These are phyloP conservation scores for Hystrix brachyura DNA, from an alignment of 2,113 vertebrate species.

Conservation along the genomic window DNA sequence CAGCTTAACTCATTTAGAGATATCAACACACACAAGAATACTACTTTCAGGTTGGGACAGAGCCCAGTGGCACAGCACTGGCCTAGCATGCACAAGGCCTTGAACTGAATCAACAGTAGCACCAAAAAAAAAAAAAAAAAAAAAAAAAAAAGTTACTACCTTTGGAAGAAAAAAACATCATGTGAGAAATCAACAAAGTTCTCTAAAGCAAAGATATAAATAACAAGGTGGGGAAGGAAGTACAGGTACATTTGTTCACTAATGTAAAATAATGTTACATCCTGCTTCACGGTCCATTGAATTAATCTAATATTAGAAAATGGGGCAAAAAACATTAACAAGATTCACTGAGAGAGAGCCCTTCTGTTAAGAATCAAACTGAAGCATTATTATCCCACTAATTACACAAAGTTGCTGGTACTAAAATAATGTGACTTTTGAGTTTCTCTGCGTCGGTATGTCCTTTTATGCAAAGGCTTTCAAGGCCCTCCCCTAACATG, in stretches of 20 bases:
- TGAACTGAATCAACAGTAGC: not conserved
- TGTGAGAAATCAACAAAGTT: not conserved
- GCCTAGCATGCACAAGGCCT: not conserved
- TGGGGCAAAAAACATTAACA: not conserved
- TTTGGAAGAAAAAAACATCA: not conserved
- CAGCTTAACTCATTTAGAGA: not conserved
- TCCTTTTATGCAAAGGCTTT: not conserved
- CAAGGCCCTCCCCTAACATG: not conserved
- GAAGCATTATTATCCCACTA: not conserved
- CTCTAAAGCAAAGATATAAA: conserved; percentile 22
- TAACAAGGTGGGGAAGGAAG: not conserved
- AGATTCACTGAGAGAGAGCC: not conserved
- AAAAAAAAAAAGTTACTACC: not conserved
- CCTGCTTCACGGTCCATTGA: not conserved
- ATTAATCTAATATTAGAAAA: not conserved
- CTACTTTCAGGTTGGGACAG: not conserved
- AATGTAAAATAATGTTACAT: not conserved
- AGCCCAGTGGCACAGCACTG: not conserved
- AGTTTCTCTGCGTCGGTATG: not conserved
- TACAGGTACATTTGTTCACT: not conserved
- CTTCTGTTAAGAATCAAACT: not conserved
- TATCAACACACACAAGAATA: not conserved
- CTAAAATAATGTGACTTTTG: not conserved
- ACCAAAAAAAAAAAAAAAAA: not conserved
- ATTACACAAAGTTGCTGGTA: not conserved